Evolutionary conservation across 2,888 invertebrate genomes (phyloP).

Genomic region (Pomacea canaliculata): DNA sequence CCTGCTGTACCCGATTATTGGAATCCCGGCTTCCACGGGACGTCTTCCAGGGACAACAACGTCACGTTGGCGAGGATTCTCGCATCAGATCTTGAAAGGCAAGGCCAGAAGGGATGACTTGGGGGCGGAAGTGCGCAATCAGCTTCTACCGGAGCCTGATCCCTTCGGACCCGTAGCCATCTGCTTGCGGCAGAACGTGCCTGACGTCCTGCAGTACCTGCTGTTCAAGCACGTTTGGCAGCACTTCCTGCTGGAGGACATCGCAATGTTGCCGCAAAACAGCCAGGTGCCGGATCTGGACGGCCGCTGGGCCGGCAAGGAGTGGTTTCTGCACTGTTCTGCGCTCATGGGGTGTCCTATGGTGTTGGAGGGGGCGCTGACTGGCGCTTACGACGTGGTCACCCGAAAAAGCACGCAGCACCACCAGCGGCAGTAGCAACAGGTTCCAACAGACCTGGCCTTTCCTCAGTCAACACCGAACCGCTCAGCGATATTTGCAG

Average conservation of each 20-base stretch:
- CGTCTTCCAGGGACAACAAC: neutral
- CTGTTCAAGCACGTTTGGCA: slow-evolving; percentile 24
- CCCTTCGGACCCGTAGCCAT: slow-evolving; percentile 15
- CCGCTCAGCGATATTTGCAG: no score
- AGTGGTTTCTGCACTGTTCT: slow-evolving; percentile 17
- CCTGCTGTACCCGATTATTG: no score
- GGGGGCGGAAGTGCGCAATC: neutral
- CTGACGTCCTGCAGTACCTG: slow-evolving; percentile 19
- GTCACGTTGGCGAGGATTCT: neutral
- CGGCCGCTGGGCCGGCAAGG: neutral
- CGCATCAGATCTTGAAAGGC: neutral
- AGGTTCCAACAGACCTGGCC: neutral
- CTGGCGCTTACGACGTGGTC: neutral
- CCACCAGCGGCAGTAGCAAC: neutral
- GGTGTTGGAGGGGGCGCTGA: slow-evolving; percentile 3
- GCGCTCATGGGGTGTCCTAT: slow-evolving; percentile 20
- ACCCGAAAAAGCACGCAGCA: neutral
- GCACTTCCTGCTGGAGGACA: slow-evolving; percentile 22
- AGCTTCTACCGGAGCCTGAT: neutral
- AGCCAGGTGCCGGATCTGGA: neutral
- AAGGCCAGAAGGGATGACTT: no score
- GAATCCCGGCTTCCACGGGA: neutral
- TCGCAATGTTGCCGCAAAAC: slow-evolving; percentile 10
- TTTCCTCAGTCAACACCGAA: no score
- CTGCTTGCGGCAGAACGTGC: slow-evolving; percentile 9